phyloP scores from a whole-genome alignment of 2,888 invertebrate genomes.

The Apamea crenata region DNA sequence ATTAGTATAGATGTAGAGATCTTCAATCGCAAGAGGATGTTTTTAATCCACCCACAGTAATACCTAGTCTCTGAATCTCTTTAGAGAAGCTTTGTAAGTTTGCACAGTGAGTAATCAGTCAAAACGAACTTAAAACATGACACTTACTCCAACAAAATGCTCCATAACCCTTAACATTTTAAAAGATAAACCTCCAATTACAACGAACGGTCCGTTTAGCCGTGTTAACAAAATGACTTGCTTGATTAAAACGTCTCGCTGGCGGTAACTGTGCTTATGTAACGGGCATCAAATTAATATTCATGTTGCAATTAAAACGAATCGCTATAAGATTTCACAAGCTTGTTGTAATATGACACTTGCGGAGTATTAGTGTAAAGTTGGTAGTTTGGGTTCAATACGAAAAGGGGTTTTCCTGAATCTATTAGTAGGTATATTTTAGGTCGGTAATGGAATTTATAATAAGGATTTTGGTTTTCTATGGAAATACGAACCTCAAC shows the following conservation, averaged over 20 bases:
- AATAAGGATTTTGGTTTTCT: not conserved
- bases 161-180: not conserved
- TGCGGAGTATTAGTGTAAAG: not conserved
- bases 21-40: too few relatives aligned
- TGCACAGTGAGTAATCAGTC: not conserved
- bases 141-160: not conserved
- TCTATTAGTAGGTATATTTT: not conserved
- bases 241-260: constrained; percentile 32
- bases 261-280: constrained; percentile 10
- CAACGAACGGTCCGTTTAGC: not conserved
- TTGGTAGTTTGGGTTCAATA: constrained; percentile 7
- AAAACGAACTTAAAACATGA: not conserved
- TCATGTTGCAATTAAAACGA: constrained; percentile 53
- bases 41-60: not conserved
- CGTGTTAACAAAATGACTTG: constrained; percentile 17
- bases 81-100: not conserved
- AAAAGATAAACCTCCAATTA: constrained; percentile 19
- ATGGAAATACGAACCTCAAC: not conserved
- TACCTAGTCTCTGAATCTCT: not conserved
- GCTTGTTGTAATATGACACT: constrained; percentile 31
- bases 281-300: constrained; percentile 38
- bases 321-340: constrained; percentile 43
- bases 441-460: not conserved
- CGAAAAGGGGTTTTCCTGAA: not conserved
- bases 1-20: too few relatives aligned